A percentile compares a stretch with the other conserved stretches of the same genome.
Evolutionary conservation across 2,797 vertebrate species (phyloP).

Genomic region (Chelidonichthys spinosus): DNA sequence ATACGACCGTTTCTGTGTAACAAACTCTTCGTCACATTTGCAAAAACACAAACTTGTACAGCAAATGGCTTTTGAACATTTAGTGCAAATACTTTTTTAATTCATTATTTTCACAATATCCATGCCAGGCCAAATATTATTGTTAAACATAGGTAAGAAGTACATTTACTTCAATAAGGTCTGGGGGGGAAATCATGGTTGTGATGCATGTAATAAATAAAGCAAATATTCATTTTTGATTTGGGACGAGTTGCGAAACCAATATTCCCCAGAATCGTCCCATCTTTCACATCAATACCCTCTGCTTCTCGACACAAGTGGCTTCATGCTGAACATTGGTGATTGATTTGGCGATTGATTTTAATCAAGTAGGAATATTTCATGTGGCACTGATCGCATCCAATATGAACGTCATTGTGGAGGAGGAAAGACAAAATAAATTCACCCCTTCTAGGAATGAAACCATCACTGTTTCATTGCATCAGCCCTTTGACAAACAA

Average conservation of each 20-base stretch:
- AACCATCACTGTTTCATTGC: background rate
- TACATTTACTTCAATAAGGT: background rate
- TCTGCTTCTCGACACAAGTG: background rate
- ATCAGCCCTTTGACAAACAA: background rate
- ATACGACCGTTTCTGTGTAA: background rate
- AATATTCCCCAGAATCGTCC: background rate
- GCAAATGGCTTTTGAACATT: background rate
- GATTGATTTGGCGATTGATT: background rate
- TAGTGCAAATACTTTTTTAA: background rate
- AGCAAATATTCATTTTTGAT: background rate
- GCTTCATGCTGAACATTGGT: background rate
- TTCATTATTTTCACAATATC: background rate
- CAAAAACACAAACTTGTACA: background rate
- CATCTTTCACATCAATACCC: background rate
- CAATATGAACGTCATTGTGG: background rate
- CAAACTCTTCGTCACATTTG: background rate
- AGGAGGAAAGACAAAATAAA: slow-evolving; percentile 1
- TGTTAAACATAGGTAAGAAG: background rate
- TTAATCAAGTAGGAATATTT: no score
- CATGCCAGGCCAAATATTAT: background rate
- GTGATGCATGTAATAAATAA: background rate
- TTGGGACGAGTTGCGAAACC: background rate
- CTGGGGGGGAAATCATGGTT: background rate
- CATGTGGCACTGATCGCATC: background rate
- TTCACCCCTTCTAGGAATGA: background rate